Conservation (phyloP, 2,888 invertebrate species). For the Steromphala cineraria region DNA sequence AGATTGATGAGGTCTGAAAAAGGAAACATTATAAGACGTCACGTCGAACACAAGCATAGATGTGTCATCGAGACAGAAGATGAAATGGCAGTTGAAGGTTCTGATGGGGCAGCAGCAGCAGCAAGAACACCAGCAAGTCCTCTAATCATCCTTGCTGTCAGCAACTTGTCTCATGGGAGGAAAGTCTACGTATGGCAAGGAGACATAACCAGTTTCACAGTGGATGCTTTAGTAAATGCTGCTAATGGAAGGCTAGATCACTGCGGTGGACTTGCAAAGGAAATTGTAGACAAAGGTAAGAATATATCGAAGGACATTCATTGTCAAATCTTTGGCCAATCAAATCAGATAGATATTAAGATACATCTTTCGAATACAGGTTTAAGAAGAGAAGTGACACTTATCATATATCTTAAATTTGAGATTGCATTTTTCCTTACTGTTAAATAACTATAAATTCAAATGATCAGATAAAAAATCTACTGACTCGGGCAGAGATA, state of each 20-base stretch:
- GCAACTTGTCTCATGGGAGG: not conserved
- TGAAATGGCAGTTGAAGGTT: not conserved
- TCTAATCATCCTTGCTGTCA: not conserved
- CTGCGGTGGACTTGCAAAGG: conserved; percentile 37
- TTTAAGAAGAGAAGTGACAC: too few species aligned
- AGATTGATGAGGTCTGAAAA: conserved; percentile 22
- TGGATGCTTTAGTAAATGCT: conserved; percentile 43
- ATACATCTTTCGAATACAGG: too few species aligned
- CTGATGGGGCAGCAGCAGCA: not conserved
- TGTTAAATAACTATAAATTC: too few species aligned
- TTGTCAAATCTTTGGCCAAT: not conserved
- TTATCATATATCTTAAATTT: too few species aligned
- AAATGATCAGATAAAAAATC: too few species aligned
- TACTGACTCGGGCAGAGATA: too few species aligned
- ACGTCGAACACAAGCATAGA: conserved; percentile 13
- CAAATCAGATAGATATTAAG: too few species aligned
- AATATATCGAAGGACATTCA: not conserved
- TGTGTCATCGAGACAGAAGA: conserved; percentile 14
- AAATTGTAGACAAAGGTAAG: conserved; percentile 37
- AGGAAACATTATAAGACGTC: conserved; percentile 18
- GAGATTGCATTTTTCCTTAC: too few species aligned
- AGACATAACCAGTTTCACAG: conserved; percentile 31
- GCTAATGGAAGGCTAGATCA: conserved; percentile 39
- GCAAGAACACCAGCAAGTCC: not conserved
- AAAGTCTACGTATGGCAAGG: not conserved